Conservation (phyloP, 2,797 vertebrate genomes). For the Sciurus vulgaris region DNA sequence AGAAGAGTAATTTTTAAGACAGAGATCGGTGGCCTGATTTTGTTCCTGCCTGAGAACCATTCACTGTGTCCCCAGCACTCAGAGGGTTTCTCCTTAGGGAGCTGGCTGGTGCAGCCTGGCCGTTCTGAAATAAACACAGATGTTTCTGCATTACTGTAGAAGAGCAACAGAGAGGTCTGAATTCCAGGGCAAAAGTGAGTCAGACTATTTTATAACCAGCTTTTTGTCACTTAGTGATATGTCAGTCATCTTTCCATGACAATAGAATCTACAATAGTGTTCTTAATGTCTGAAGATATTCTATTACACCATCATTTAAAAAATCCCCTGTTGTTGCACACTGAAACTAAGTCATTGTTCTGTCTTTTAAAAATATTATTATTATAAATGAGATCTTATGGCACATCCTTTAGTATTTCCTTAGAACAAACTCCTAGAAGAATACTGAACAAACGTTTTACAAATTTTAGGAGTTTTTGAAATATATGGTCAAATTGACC, state of each 20-base stretch:
- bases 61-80: fast-evolving
- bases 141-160: background rate
- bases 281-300: background rate
- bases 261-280: background rate
- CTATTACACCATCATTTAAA: background rate
- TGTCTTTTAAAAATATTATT: background rate
- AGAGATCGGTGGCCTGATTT: background rate
- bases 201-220: background rate
- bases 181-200: background rate
- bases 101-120: background rate
- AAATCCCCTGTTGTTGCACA: background rate
- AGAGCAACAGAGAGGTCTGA: background rate
- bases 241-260: background rate
- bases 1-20: background rate
- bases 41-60: background rate
- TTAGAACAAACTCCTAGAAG: constrained; percentile 1
- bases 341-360: background rate
- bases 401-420: background rate
- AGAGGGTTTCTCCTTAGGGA: background rate
- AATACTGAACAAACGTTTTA: background rate
- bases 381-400: background rate
- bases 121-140: background rate
- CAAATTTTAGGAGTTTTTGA: background rate
- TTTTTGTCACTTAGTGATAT: background rate
- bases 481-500: background rate